These are phyloP conservation scores for Lymantria dispar DNA, from an alignment of 2,888 invertebrate species.

Conservation along the genomic window DNA sequence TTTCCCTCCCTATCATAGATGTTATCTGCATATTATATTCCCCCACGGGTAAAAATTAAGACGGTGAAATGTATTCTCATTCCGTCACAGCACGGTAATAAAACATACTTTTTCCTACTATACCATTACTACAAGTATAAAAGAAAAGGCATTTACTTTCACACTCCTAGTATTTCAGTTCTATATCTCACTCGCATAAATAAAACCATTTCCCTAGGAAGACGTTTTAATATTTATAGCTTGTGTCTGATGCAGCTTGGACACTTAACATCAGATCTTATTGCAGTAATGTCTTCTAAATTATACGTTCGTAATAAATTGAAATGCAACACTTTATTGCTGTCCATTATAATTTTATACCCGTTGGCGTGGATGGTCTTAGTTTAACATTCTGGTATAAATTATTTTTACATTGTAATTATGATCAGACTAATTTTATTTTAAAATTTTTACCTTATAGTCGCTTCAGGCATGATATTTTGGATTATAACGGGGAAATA, in stretches of 20 bases:
- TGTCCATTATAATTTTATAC: conserved; percentile 9
- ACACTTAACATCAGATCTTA: conserved; percentile 27
- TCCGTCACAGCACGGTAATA: no score
- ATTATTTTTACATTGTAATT: background rate
- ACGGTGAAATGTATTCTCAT: no score
- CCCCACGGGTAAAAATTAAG: no score
- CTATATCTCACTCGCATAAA: conserved; percentile 7
- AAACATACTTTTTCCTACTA: no score
- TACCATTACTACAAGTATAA: no score
- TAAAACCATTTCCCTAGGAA: conserved; percentile 9
- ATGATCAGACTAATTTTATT: no score
- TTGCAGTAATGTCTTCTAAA: conserved; percentile 22
- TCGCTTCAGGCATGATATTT: no score
- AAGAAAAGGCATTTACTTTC: no score
- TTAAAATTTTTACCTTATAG: no score
- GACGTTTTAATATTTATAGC: conserved; percentile 17
- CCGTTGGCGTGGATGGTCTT: conserved; percentile 2
- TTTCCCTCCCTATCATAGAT: no score
- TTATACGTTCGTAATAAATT: conserved; percentile 28
- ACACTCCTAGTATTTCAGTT: background rate
- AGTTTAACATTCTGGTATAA: conserved; percentile 3
- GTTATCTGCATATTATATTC: no score
- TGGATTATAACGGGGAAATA: no score
- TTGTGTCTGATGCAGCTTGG: conserved; percentile 15
- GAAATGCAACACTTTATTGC: conserved; percentile 23